These are phyloP conservation scores for Micoletzkya japonica DNA, from an alignment of 2,888 invertebrate genomes.

Conservation along the genomic window DNA sequence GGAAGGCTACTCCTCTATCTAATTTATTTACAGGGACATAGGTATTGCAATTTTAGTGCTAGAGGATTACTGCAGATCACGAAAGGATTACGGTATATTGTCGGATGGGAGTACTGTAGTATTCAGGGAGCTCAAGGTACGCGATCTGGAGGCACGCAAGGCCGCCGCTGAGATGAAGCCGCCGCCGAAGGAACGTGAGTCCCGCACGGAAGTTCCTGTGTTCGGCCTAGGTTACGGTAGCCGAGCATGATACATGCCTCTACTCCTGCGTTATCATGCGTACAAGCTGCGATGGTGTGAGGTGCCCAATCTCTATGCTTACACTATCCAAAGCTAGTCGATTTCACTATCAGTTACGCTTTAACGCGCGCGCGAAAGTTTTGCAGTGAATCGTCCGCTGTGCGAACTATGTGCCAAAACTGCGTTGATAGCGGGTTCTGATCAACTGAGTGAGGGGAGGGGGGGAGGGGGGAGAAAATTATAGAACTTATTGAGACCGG, in stretches of 20 bases:
- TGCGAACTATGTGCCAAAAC: too few species aligned
- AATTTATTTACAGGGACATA: neutral
- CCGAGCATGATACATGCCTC: neutral
- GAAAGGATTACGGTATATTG: too few species aligned
- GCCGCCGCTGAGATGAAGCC: slow-evolving; percentile 19
- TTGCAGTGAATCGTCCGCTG: too few species aligned
- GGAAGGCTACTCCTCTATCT: neutral
- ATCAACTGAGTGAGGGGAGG: too few species aligned
- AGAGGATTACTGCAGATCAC: neutral
- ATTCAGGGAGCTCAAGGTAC: neutral
- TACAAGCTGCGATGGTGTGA: too few species aligned
- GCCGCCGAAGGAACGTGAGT: slow-evolving; percentile 22
- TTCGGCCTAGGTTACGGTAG: neutral
- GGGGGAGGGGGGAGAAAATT: too few species aligned
- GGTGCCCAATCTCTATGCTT: too few species aligned
- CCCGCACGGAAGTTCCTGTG: neutral
- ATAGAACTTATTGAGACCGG: too few species aligned
- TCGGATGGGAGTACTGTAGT: neutral
- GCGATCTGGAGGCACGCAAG: neutral
- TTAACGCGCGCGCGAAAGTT: too few species aligned
- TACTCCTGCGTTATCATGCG: neutral
- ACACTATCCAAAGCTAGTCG: too few species aligned
- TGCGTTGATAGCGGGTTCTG: too few species aligned
- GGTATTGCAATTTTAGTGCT: neutral
- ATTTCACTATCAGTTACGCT: too few species aligned